phyloP scores from a whole-genome alignment of 2,888 invertebrate genomes.

The Prosapia bicincta region DNA sequence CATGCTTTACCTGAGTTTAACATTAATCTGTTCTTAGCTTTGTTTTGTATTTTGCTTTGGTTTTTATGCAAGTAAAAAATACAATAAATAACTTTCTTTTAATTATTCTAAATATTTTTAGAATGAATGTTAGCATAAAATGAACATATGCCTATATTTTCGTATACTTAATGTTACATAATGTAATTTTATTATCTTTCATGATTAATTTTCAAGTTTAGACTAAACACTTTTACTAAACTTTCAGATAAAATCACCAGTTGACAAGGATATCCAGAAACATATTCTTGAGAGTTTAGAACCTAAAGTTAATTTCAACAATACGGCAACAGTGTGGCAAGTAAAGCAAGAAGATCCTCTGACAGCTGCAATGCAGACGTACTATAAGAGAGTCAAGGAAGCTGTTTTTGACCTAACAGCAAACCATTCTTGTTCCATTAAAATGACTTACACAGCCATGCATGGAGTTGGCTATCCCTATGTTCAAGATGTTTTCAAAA shows the following conservation, averaged over 20 bases:
- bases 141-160: too few species aligned
- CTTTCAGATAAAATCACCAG: conserved; percentile 80
- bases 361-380: conserved; percentile 61
- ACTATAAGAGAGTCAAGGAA: conserved; percentile 57
- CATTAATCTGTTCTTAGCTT: too few species aligned
- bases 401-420: conserved; percentile 55
- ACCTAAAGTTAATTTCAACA: conserved; percentile 54
- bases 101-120: too few species aligned
- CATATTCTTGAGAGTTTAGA: conserved; percentile 71
- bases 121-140: too few species aligned
- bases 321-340: conserved; percentile 69
- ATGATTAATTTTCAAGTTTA: too few species aligned
- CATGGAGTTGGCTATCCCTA: conserved; percentile 93
- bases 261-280: conserved; percentile 81
- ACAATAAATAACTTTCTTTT: too few species aligned
- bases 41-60: too few species aligned
- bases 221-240: too few species aligned
- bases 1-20: too few species aligned
- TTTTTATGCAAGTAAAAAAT: too few species aligned
- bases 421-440: conserved; percentile 56
- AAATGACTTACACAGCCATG: conserved; percentile 92
- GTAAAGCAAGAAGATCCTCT: conserved; percentile 52
- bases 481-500: conserved; percentile 68
- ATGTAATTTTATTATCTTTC: too few species aligned
- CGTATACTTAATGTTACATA: too few species aligned